Evolutionary conservation across 2,888 invertebrate species (phyloP).

Genomic region (Spatulosminthurus flaviceps): DNA sequence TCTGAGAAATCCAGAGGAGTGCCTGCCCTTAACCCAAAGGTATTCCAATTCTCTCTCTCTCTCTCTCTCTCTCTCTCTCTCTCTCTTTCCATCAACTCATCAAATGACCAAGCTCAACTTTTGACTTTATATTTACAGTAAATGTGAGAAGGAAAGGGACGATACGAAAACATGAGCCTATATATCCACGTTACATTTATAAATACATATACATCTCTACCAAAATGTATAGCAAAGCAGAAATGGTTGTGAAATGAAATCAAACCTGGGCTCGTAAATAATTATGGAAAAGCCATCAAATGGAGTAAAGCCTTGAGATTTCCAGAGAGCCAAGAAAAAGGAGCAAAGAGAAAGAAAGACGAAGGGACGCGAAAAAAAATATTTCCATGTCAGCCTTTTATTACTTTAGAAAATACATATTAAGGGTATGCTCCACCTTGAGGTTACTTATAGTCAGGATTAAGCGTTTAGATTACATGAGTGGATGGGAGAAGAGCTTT

Average conservation of each 20-base stretch:
- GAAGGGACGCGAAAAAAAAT: not conserved
- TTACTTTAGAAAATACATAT: not conserved
- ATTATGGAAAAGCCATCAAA: slow-evolving; percentile 33
- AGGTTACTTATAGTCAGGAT: not conserved
- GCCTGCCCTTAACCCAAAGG: slow-evolving; percentile 43
- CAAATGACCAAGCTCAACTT: slow-evolving; percentile 29
- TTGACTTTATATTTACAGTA: no score
- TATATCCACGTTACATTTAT: no score
- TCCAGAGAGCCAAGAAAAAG: no score
- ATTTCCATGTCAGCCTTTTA: not conserved
- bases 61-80: no score
- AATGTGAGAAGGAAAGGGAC: no score
- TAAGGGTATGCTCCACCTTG: not conserved
- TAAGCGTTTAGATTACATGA: slow-evolving; percentile 4
- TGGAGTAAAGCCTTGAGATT: not conserved
- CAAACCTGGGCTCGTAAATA: slow-evolving; percentile 26
- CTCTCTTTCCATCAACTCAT: slow-evolving; percentile 21
- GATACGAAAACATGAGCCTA: no score
- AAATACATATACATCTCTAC: no score
- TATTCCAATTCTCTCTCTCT: not conserved
- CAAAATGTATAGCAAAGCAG: not conserved
- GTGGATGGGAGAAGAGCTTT: slow-evolving; percentile 41
- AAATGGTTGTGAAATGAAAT: slow-evolving; percentile 25
- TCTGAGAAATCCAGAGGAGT: slow-evolving; percentile 64
- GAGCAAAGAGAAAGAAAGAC: not conserved